A percentile compares a stretch with the other conserved stretches of the same genome.
phyloP scores from a whole-genome alignment of 2,113 vertebrate species.

The Phyllostomus discolor region DNA sequence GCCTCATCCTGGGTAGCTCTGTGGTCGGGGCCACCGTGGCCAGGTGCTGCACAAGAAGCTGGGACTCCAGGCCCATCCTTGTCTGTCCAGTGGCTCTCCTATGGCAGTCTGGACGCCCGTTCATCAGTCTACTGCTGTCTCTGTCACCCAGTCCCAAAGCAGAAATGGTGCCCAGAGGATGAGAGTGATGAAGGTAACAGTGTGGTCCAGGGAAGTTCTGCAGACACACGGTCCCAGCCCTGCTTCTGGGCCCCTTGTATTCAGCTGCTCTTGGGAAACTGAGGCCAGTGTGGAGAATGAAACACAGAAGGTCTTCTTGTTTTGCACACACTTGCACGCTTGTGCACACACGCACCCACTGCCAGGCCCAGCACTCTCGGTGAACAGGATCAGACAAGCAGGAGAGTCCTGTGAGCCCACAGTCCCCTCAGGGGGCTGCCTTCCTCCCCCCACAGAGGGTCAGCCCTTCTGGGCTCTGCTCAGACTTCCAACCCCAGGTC shows the following conservation, averaged over 20 bases:
- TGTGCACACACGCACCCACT: too few species aligned
- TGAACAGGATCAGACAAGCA: accelerated
- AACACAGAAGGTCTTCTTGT: background rate
- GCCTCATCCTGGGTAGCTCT: background rate
- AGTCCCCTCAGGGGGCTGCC: background rate
- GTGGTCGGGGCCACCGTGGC: background rate
- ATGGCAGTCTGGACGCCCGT: background rate
- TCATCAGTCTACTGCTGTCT: background rate
- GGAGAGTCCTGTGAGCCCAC: too few species aligned
- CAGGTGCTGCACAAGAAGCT: background rate
- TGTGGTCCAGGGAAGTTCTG: background rate
- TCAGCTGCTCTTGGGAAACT: background rate
- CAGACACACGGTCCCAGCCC: too few species aligned
- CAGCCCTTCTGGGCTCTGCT: accelerated
- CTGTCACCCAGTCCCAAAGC: background rate
- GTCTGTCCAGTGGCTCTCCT: background rate
- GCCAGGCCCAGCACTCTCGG: background rate
- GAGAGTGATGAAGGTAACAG: background rate
- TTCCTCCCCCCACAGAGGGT: background rate
- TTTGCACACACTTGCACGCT: background rate
- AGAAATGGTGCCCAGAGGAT: background rate
- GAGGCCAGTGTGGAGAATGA: background rate
- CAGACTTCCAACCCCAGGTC: background rate
- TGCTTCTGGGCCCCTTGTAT: background rate
- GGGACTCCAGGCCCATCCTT: accelerated